These are phyloP conservation scores for Melolontha melolontha DNA, from an alignment of 2,888 invertebrate genomes.

Conservation along the genomic window DNA sequence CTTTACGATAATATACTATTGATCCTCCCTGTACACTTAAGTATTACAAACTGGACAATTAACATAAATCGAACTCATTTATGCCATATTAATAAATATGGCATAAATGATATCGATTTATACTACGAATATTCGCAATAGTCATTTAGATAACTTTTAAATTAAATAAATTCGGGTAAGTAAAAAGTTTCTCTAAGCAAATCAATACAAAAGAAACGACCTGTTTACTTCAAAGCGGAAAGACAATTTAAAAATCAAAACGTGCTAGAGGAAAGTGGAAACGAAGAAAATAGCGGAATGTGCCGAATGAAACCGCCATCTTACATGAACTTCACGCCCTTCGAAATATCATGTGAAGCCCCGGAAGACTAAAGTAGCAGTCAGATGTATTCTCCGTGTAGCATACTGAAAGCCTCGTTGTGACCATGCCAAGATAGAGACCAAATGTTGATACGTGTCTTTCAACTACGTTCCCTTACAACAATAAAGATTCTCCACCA, in stretches of 20 bases:
- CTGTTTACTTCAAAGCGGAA: not conserved
- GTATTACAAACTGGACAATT: no score
- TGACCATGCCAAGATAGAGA: slow-evolving; percentile 45
- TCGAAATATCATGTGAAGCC: slow-evolving; percentile 42
- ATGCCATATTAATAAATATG: no score
- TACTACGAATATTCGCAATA: no score
- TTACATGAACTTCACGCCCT: slow-evolving; percentile 42
- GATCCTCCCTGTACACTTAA: no score
- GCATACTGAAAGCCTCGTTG: slow-evolving; percentile 46
- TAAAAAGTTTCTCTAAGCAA: no score
- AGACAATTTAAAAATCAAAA: slow-evolving; percentile 6
- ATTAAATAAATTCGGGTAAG: no score
- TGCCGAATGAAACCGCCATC: slow-evolving; percentile 20
- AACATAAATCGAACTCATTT: no score
- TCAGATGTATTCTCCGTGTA: slow-evolving; percentile 33
- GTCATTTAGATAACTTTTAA: no score
- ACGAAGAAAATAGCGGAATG: slow-evolving; percentile 1
- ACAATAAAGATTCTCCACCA: slow-evolving; percentile 44
- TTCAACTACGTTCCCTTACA: slow-evolving; percentile 43
- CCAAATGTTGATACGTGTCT: slow-evolving; percentile 49
- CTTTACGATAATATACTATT: no score
- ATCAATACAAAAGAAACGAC: no score
- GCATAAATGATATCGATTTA: no score
- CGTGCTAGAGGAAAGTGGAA: not conserved
- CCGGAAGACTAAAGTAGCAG: slow-evolving; percentile 39